Evolutionary conservation across 2,888 invertebrate species (phyloP).

Genomic region (Chrysolina oricalcia): DNA sequence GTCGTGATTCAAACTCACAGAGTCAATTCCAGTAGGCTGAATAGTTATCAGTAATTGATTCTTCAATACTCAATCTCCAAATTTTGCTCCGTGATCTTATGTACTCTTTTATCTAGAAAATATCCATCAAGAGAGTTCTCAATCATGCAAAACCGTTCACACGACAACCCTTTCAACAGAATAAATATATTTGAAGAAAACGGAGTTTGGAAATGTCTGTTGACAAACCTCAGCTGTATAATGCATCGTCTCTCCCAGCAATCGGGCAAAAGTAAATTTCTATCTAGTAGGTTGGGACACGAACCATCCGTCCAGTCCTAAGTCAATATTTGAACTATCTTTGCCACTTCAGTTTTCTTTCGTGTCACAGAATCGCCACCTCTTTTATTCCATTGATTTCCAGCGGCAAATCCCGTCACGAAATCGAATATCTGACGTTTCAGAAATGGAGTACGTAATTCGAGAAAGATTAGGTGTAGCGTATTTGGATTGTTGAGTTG

Average conservation of each 20-base stretch:
- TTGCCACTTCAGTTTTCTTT: slow-evolving; percentile 35
- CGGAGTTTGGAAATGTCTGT: neutral
- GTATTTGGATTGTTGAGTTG: no score
- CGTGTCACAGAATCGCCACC: slow-evolving; percentile 29
- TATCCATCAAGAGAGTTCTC: neutral
- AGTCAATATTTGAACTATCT: slow-evolving; percentile 43
- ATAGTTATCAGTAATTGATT: no score
- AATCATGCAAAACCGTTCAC: neutral
- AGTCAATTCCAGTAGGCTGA: no score
- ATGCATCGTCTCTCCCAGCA: slow-evolving; percentile 15
- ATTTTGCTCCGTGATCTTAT: no score
- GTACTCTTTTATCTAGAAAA: no score
- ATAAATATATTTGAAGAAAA: neutral
- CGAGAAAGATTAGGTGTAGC: no score
- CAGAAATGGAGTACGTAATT: neutral
- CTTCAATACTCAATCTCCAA: no score
- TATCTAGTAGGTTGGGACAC: slow-evolving; percentile 7
- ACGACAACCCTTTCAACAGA: neutral
- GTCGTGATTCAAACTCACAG: no score
- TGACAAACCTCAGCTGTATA: neutral
- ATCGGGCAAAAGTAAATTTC: slow-evolving; percentile 35
- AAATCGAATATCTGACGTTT: slow-evolving; percentile 9
- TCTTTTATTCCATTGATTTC: slow-evolving; percentile 33
- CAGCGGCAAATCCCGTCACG: neutral
- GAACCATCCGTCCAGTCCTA: slow-evolving; percentile 32